A percentile compares a stretch with the other conserved stretches of the same genome.
Conservation (phyloP, 2,797 vertebrate genomes). For the Characodon lateralis region DNA sequence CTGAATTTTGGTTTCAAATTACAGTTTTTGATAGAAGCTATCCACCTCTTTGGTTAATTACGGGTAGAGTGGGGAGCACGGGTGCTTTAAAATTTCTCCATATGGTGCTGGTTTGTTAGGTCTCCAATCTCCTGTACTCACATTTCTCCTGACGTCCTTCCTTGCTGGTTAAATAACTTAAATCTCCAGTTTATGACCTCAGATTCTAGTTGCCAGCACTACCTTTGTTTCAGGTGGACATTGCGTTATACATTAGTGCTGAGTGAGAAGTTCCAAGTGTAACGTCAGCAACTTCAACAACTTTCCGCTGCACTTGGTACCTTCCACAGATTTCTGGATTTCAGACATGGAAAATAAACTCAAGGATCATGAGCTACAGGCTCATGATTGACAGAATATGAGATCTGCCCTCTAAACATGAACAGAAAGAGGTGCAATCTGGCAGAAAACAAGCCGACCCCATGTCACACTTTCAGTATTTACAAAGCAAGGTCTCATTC, state of each 20-base stretch:
- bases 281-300: background rate
- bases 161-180: background rate
- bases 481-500: constrained; percentile 44
- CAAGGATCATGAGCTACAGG: background rate
- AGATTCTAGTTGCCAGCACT: background rate
- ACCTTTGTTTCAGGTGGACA: background rate
- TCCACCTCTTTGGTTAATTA: too few species aligned
- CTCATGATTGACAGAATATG: background rate
- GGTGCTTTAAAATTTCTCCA: background rate
- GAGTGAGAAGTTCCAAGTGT: background rate
- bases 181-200: background rate
- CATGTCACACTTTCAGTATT: constrained; percentile 24
- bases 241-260: background rate
- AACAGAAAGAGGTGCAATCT: background rate
- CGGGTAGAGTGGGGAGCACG: too few species aligned
- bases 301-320: too few species aligned
- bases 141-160: too few species aligned
- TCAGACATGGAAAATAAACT: background rate
- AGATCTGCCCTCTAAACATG: background rate
- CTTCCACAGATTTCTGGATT: background rate
- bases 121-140: background rate
- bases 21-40: background rate
- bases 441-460: background rate
- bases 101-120: background rate
- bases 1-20: background rate